These are phyloP conservation scores for Lycocorax pyrrhopterus DNA, from an alignment of 2,113 vertebrate species.

Conservation along the genomic window DNA sequence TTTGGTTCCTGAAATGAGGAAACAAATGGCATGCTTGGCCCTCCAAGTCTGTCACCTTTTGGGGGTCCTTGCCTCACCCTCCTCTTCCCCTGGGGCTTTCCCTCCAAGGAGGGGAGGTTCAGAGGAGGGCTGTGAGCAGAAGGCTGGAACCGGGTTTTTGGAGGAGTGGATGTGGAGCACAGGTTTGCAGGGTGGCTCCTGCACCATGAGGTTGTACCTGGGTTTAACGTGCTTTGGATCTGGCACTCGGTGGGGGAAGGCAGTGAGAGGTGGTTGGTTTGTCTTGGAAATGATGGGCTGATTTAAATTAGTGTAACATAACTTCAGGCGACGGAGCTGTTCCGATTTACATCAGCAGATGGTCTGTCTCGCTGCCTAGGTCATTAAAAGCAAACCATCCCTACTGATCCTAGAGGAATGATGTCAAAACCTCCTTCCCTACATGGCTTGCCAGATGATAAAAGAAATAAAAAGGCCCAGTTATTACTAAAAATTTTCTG, in stretches of 20 bases:
- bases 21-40: conserved; percentile 2
- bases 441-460: conserved; percentile 6
- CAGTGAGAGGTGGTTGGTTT: not conserved
- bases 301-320: conserved; percentile 45
- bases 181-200: not conserved
- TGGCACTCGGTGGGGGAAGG: not conserved
- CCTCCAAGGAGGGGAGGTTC: not conserved
- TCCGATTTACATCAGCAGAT: conserved; percentile 59
- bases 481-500: not conserved
- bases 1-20: not conserved
- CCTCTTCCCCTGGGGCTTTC: not conserved
- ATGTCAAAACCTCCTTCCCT: conserved; percentile 38
- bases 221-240: not conserved
- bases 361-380: conserved; percentile 55
- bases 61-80: not conserved
- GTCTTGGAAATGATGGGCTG: not conserved
- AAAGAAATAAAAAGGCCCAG: conserved; percentile 3
- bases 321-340: conserved; percentile 37
- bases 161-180: not conserved
- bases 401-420: conserved; percentile 27
- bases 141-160: not conserved
- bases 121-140: not conserved
- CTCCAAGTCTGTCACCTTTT: conserved; percentile 15
- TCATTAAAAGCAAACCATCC: conserved; percentile 42
- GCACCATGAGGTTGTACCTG: not conserved